A percentile compares a stretch with the other conserved stretches of the same genome.
Evolutionary conservation across 2,888 invertebrate species (phyloP).

Genomic region (Cheilosia urbana): DNA sequence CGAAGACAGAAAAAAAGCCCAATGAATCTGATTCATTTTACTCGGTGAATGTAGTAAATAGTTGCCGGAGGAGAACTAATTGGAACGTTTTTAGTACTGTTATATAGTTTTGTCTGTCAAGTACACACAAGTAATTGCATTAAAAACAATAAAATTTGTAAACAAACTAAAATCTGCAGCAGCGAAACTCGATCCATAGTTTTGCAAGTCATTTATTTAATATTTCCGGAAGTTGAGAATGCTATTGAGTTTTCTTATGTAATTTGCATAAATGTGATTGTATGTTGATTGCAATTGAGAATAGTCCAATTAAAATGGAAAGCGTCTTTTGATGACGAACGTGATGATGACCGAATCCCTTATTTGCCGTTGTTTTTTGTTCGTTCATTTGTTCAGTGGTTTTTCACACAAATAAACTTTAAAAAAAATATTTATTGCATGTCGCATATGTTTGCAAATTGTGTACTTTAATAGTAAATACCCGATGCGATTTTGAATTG

Average conservation of each 20-base stretch:
- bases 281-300: constrained; percentile 46
- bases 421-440: constrained; percentile 17
- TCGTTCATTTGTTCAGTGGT: constrained; percentile 18
- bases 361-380: constrained; percentile 31
- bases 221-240: constrained; percentile 9
- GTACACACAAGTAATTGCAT: constrained; percentile 53
- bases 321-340: constrained; percentile 56
- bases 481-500: not conserved
- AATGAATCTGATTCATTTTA: constrained; percentile 63
- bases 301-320: constrained; percentile 60
- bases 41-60: constrained; percentile 58
- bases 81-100: constrained; percentile 53
- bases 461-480: not conserved
- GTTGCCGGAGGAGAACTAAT: constrained; percentile 38
- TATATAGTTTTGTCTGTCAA: constrained; percentile 56
- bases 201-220: constrained; percentile 29
- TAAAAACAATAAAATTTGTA: constrained; percentile 62
- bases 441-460: constrained; percentile 19
- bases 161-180: constrained; percentile 41
- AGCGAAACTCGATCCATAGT: constrained; percentile 18
- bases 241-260: constrained; percentile 68
- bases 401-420: constrained; percentile 31
- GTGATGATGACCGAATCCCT: constrained; percentile 44
- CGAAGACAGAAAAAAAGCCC: not conserved
- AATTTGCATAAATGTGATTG: constrained; percentile 54